These are phyloP conservation scores for Bombus terrestris DNA, from an alignment of 1,140 invertebrate genomes.

Conservation along the genomic window DNA sequence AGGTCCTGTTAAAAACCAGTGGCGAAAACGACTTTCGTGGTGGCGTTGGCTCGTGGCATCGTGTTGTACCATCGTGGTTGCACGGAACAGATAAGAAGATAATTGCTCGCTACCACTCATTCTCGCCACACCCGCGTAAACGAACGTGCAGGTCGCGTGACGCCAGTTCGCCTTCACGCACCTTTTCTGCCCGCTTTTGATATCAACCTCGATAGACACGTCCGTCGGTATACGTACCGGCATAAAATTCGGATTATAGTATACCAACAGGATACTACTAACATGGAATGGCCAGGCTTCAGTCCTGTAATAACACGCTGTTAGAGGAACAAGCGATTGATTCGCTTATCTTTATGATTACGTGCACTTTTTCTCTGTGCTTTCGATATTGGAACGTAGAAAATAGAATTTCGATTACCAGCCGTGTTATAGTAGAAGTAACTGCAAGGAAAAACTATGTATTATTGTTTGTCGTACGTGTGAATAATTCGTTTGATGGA, in stretches of 20 bases:
- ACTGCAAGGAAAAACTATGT: too few relatives aligned
- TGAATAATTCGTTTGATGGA: background rate
- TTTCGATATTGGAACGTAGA: background rate
- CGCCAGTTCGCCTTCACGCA: constrained; percentile 49
- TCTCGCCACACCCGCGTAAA: constrained; percentile 69
- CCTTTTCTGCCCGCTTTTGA: constrained; percentile 51
- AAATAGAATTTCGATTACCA: background rate
- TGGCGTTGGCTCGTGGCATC: constrained; percentile 27
- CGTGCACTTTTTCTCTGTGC: background rate
- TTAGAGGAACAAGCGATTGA: constrained; percentile 9
- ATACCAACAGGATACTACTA: background rate
- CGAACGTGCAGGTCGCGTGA: constrained; percentile 67
- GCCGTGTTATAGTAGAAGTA: too few relatives aligned
- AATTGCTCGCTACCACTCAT: constrained; percentile 67
- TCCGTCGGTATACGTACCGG: background rate
- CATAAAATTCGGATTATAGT: constrained; percentile 44
- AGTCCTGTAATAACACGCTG: background rate
- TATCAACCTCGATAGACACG: constrained; percentile 39
- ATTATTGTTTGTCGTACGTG: background rate
- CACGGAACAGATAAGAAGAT: constrained; percentile 66
- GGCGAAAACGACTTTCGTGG: constrained; percentile 43
- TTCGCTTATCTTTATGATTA: constrained; percentile 10
- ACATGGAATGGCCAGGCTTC: background rate
- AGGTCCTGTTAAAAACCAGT: constrained; percentile 41
- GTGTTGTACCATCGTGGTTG: constrained; percentile 26